Evolutionary conservation across 2,888 invertebrate species (phyloP), one percentile per base, ranked within the genome.

Genomic region (Andrena haemorrhoa): DNA sequence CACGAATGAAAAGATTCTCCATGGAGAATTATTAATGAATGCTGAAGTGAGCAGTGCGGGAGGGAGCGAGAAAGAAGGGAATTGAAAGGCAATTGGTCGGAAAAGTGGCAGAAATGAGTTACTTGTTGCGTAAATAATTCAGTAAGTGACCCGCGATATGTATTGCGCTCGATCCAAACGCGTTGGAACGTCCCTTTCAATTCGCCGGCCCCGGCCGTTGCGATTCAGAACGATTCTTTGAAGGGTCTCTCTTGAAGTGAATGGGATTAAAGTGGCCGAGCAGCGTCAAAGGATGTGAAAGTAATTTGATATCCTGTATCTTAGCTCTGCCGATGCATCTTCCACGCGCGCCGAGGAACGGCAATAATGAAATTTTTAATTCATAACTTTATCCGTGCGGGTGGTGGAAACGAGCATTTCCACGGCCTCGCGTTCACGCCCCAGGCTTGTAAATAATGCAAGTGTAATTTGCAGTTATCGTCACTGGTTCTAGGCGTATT

Each of bases 301-400:
- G 68, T 87, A 86, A 88, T 88, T 88, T 73, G 78, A 88, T 87
- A 83, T 86, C 74, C 75, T 73, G 74, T 79, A 75, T 83, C 86
- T 75, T 75, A 71, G 69, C 53, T 33, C 53, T 29, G 53, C 33
- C 63, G 65, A 78, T 81, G 75, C 49, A 33, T 66, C 29, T 63
- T 33, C 41, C 41, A 41, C 41, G 16, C 26, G 6, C 29, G 60
- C 23, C 41, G 56, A 51, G 53, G 68, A 29, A 29, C 69, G 71
- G 20, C 64, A 76, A 70, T 84, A 77, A 86, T 79, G 72, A 75
- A 84, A 84, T 68, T 69, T 63, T 66, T 78, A 16, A 8, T 66
- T 73, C 51, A 64, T 75, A 73, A 82, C 64, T 65, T 23, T 33
- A 33, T 68, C 35, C 53, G 51, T 23, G 12, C 33, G 8, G 20